Conservation (phyloP, 2,113 vertebrate species). For the Donacobius atricapilla region DNA sequence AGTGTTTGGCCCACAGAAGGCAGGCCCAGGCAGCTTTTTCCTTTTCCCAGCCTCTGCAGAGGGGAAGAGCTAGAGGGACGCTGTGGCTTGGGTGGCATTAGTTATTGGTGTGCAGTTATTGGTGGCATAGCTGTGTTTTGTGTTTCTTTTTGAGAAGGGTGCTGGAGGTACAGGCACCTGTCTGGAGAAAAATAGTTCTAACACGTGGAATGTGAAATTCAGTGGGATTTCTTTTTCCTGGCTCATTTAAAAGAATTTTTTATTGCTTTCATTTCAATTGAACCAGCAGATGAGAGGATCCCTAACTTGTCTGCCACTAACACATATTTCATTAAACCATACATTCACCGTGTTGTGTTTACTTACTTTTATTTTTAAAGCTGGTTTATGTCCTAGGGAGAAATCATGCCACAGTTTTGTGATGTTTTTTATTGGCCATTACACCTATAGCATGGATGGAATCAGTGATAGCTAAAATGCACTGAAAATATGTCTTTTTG, state of each 20-base stretch:
- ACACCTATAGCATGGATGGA: not conserved
- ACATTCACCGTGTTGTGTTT: not conserved
- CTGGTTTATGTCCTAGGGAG: not conserved
- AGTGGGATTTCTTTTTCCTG: not conserved
- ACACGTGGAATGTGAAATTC: not conserved
- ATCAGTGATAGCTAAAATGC: not conserved
- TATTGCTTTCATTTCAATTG: not conserved
- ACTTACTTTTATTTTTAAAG: not conserved
- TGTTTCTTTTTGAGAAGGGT: not conserved
- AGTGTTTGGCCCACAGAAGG: not conserved
- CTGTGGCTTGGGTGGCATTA: not conserved
- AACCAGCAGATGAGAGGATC: not conserved
- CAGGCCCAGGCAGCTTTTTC: not conserved
- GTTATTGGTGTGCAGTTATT: not conserved
- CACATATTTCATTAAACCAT: not conserved
- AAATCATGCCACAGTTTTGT: not conserved
- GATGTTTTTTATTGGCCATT: not conserved
- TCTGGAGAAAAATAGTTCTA: not conserved
- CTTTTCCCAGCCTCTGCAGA: not conserved
- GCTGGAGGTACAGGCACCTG: not conserved
- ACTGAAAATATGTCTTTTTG: not conserved
- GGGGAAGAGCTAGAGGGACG: not conserved
- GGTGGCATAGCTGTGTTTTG: not conserved
- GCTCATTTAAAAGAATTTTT: not conserved
- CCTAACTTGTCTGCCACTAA: not conserved